Base-by-base conservation (phyloP, 92 coral and sea anemone genomes). In the Heteractis magnifica region DNA sequence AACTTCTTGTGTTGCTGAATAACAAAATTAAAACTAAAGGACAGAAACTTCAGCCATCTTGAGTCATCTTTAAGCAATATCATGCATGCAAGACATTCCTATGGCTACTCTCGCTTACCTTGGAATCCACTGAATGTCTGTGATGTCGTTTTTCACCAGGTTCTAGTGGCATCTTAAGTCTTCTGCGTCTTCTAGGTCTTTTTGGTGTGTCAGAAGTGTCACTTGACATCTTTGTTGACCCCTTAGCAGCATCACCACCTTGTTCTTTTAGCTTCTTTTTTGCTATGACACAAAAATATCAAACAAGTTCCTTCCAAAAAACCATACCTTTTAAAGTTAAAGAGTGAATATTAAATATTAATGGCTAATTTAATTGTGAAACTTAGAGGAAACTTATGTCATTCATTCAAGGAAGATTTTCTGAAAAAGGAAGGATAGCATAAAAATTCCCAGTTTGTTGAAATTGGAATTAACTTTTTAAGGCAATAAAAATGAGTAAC, bases 151-250 rank as follows among this genome's bases (percentile, higher is more conserved):
- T 87, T 23, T 84, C 91, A 4, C 81, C 83, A 21, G 62, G 65
- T 48, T 86, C 76, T 9, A 34, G 16, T 0, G 93, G 90, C 18
- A 89, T 76, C 77, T 92, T 89, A 13, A 92, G 87, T 76, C 90
- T 87, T 41, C 82, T 87, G 71, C 70, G 90, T 78, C 88, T 51
- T 71, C 83, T 81, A 55, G 52, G 87, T 86, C 81, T 86, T 20
- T 77, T 82, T 19, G 52, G 41, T 51, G 58, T n/a, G 21, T 64
- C 65, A 12, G 62, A 19, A 18, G 51, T 79, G 8, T 58, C 70
- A 26, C 13, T 20, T 23, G 73, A 8, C 9, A 13, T 4, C 15
- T 68, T 68, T 13, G 73, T 19, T 19, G 73, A 0, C 19, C 55
- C 72, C 50, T 83, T 60, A 10, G 50, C 77, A 15, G 75, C 49